Evolutionary conservation across 2,797 vertebrate genomes (phyloP).

Genomic region (Karalla daura): DNA sequence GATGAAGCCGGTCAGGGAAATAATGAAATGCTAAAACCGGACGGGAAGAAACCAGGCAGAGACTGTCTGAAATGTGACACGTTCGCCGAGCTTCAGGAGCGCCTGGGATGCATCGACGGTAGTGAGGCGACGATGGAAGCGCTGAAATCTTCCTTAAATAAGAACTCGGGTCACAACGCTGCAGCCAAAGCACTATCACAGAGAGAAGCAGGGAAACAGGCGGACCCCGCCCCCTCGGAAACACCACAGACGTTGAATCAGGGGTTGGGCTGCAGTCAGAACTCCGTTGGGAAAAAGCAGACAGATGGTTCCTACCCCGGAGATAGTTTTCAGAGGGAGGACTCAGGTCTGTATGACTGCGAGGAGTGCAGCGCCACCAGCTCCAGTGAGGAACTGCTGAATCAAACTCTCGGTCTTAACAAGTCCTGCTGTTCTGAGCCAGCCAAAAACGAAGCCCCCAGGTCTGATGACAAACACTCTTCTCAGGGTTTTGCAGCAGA

Average conservation of each 20-base stretch:
- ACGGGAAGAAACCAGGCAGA: constrained; percentile 80
- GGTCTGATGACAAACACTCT: constrained; percentile 63
- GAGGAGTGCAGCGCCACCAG: constrained; percentile 89
- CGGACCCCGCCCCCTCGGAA: constrained; percentile 15
- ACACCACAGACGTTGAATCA: constrained; percentile 45
- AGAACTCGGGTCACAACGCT: constrained; percentile 73
- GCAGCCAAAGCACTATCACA: constrained; percentile 66
- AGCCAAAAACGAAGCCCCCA: constrained; percentile 26
- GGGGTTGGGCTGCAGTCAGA: constrained; percentile 47
- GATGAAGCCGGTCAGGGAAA: constrained; percentile 53
- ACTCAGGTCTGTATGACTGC: constrained; percentile 89
- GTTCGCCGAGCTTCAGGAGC: constrained; percentile 96
- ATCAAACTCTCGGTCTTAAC: constrained; percentile 86
- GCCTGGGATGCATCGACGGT: constrained; percentile 95
- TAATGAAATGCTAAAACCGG: constrained; percentile 42
- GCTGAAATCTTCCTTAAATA: constrained; percentile 84
- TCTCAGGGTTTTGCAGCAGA: constrained; percentile 85
- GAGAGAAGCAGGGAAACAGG: constrained; percentile 59
- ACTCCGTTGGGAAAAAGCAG: constrained; percentile 49
- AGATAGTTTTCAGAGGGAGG: constrained; percentile 84
- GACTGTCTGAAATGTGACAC: constrained; percentile 98
- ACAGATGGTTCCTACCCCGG: constrained; percentile 60
- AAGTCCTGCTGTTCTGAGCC: constrained; percentile 84
- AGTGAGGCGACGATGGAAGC: constrained; percentile 85
- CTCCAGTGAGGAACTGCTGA: constrained; percentile 89